phyloP scores from a whole-genome alignment of 2,888 invertebrate genomes.

The Tetanocera ferruginea region DNA sequence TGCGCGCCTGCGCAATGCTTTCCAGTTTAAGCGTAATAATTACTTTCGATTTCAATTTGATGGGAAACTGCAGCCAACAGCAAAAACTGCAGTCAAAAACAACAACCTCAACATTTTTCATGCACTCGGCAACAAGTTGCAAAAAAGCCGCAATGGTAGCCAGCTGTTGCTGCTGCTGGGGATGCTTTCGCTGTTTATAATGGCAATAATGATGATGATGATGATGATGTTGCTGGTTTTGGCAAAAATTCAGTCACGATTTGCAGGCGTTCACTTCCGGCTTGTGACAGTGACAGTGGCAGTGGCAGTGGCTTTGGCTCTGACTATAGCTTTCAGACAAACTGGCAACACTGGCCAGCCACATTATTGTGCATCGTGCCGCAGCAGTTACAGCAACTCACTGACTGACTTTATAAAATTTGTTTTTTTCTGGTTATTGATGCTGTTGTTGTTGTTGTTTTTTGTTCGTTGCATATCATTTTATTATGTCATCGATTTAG shows the following conservation, averaged over 20 bases:
- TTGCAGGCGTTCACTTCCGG: slow-evolving; percentile 48
- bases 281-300: slow-evolving; percentile 33
- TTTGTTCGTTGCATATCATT: neutral
- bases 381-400: slow-evolving; percentile 6
- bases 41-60: neutral
- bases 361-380: neutral
- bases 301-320: slow-evolving; percentile 4
- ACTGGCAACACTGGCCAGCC: neutral
- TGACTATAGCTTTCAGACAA: slow-evolving; percentile 7
- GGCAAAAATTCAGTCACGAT: slow-evolving; percentile 17
- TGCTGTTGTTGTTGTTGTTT: neutral
- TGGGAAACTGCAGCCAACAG: neutral
- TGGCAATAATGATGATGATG: too few species aligned
- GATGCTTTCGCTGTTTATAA: neutral
- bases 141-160: neutral
- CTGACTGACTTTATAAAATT: slow-evolving; percentile 22
- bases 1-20: neutral
- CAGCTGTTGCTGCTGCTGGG: neutral
- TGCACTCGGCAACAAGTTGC: neutral
- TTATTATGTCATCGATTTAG: neutral
- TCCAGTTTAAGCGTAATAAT: neutral
- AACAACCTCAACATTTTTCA: neutral
- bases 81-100: neutral
- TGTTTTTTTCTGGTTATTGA: neutral
- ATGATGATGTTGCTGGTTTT: neutral